phyloP scores from a whole-genome alignment of 2,797 vertebrate species.

The Gobio occitaniae region DNA sequence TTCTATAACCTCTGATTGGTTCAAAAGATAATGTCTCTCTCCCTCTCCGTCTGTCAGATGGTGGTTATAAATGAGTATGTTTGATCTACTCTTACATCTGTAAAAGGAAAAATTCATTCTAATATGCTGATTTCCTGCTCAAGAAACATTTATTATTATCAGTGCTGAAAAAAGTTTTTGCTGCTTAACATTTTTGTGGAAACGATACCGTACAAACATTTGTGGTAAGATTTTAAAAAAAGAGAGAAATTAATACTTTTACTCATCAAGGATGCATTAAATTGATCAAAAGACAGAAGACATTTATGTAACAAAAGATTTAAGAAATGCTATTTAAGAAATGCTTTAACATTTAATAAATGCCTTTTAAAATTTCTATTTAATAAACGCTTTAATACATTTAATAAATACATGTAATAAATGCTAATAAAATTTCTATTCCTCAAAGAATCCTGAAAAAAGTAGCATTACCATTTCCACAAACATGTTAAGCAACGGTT shows the following conservation, averaged over 20 bases:
- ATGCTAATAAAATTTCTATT: too few species aligned
- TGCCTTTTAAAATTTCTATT: too few species aligned
- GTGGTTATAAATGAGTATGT: neutral
- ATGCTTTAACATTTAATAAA: too few species aligned
- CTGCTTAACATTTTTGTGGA: neutral
- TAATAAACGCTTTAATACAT: too few species aligned
- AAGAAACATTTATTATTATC: neutral
- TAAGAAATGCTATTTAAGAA: too few species aligned
- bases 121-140: neutral
- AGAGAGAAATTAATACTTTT: neutral
- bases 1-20: slow-evolving; percentile 3
- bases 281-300: too few species aligned
- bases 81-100: neutral
- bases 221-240: neutral
- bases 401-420: too few species aligned
- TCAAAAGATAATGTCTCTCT: neutral
- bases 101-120: neutral
- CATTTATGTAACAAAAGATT: neutral
- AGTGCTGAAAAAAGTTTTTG: neutral
- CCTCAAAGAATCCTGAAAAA: too few species aligned
- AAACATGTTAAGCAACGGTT: neutral
- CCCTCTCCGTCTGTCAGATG: neutral
- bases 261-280: neutral
- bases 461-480: neutral
- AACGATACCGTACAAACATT: neutral